These are phyloP conservation scores for Littorina saxatilis DNA, from an alignment of 1,140 invertebrate species.

Conservation along the genomic window DNA sequence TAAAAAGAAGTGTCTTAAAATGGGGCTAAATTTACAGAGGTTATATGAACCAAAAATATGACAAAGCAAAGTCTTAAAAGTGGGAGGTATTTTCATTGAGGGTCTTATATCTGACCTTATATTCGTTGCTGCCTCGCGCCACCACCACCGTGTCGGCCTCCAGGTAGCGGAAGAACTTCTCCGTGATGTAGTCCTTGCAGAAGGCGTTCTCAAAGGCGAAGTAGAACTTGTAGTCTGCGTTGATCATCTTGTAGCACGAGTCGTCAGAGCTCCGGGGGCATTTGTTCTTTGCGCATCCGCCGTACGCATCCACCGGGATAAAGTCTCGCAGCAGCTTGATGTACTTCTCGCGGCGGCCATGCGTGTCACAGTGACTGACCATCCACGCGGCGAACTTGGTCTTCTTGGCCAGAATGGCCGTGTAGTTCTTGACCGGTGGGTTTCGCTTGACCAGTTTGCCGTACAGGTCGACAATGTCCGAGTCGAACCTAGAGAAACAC, in stretches of 20 bases:
- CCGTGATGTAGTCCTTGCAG: conserved; percentile 96
- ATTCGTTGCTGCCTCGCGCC: conserved; percentile 25
- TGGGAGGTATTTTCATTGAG: no score
- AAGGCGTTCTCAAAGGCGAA: conserved; percentile 88
- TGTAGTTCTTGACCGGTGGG: conserved; percentile 26
- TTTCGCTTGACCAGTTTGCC: conserved; percentile 35
- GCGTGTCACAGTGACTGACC: conserved; percentile 80
- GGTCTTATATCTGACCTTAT: background rate
- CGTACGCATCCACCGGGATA: conserved; percentile 81
- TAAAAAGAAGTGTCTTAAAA: no score
- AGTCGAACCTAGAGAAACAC: conserved; percentile 38
- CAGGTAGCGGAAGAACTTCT: conserved; percentile 87
- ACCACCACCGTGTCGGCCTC: conserved; percentile 36
- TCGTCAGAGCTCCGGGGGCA: conserved; percentile 28
- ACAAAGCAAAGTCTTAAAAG: no score
- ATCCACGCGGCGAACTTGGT: conserved; percentile 78
- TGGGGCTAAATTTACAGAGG: no score
- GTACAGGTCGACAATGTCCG: conserved; percentile 53
- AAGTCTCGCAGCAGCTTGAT: conserved; percentile 77
- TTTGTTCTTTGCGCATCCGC: conserved; percentile 76
- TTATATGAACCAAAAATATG: no score
- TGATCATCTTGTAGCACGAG: conserved; percentile 36
- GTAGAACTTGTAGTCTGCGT: conserved; percentile 67
- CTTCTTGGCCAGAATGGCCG: conserved; percentile 49
- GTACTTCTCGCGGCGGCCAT: conserved; percentile 78